phyloP scores from a whole-genome alignment of 1,140 invertebrate genomes.

The Belonocnema kinseyi region DNA sequence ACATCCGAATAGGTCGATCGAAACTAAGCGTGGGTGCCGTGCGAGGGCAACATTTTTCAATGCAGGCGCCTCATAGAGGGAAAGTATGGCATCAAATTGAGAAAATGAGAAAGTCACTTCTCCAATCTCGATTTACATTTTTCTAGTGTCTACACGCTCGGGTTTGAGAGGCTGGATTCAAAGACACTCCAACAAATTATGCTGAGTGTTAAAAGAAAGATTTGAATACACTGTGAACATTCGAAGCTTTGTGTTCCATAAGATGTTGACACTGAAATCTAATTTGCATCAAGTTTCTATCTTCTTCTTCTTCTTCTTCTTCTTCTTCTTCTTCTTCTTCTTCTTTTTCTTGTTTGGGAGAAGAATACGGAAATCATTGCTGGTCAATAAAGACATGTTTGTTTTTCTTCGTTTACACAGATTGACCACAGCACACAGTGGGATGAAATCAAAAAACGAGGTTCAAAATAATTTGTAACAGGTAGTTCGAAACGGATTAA shows the following conservation, averaged over 20 bases:
- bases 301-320: no score
- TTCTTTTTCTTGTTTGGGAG: no score
- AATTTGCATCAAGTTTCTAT: background rate
- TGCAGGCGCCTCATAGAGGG: constrained; percentile 11
- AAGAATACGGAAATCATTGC: background rate
- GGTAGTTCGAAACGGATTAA: no score
- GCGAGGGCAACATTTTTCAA: constrained; percentile 24
- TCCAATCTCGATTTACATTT: constrained; percentile 18
- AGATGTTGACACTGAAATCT: constrained; percentile 26
- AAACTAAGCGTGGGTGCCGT: no score
- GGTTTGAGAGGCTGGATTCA: constrained; percentile 10
- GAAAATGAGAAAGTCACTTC: constrained; percentile 24
- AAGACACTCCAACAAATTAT: constrained; percentile 25
- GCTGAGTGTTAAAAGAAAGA: constrained; percentile 21
- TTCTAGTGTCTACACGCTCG: constrained; percentile 15
- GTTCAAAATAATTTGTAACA: no score
- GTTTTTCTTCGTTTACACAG: constrained; percentile 8
- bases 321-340: no score
- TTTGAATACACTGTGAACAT: constrained; percentile 8
- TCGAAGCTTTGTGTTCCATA: constrained; percentile 14
- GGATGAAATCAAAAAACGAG: no score
- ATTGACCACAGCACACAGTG: no score
- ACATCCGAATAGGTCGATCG: constrained; percentile 26
- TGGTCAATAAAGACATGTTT: constrained; percentile 7
- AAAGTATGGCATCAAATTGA: constrained; percentile 16